These are phyloP conservation scores for Megamerina dolium DNA, from an alignment of 2,888 invertebrate genomes.

Conservation along the genomic window DNA sequence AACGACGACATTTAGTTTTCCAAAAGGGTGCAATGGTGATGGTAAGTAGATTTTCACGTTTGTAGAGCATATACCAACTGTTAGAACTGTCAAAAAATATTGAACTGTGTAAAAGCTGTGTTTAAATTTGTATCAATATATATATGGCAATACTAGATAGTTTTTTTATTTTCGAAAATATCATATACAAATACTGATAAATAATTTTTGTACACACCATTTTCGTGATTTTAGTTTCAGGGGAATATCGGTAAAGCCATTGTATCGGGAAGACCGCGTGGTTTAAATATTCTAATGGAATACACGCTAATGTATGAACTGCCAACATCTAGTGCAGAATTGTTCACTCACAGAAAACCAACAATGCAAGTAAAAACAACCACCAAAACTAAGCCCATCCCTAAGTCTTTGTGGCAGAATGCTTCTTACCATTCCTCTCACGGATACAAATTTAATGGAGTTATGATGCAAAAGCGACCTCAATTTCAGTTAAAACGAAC, in stretches of 20 bases:
- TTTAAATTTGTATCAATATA: not conserved
- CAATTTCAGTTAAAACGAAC: not conserved
- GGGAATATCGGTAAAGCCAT: slow-evolving; percentile 33
- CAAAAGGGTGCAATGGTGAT: slow-evolving; percentile 34
- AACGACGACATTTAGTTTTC: slow-evolving; percentile 40
- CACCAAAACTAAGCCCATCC: slow-evolving; percentile 4
- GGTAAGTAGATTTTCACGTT: slow-evolving; percentile 23
- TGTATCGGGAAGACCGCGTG: slow-evolving; percentile 31
- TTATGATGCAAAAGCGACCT: not conserved
- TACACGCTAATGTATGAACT: slow-evolving; percentile 34
- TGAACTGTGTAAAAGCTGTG: not conserved
- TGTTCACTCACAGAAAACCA: slow-evolving; percentile 1
- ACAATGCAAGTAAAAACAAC: not conserved
- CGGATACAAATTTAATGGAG: not conserved
- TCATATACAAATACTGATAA: not conserved
- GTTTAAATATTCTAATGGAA: slow-evolving; percentile 33
- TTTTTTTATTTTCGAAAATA: not conserved
- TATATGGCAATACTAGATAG: not conserved
- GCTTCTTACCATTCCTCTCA: not conserved
- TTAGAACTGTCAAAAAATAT: no score
- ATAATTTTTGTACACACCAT: no score
- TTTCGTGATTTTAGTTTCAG: slow-evolving; percentile 28
- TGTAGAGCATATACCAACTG: no score
- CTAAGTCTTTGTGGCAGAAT: not conserved
- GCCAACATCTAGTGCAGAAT: slow-evolving; percentile 25